These are phyloP conservation scores for Gastracanthus pulcherrimus DNA, from an alignment of 2,888 invertebrate species.

Conservation along the genomic window DNA sequence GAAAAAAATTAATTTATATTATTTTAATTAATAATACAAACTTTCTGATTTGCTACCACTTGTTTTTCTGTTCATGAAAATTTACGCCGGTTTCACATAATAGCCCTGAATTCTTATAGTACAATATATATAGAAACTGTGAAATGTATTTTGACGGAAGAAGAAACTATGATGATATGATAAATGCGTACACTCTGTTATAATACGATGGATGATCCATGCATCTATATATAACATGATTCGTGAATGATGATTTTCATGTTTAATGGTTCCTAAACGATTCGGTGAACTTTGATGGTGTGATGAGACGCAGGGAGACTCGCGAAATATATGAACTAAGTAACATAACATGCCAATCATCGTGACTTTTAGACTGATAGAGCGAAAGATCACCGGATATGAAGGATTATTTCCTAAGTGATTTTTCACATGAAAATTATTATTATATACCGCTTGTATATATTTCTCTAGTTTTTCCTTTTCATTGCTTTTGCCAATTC, in stretches of 20 bases:
- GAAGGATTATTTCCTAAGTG: constrained; percentile 55
- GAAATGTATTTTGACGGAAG: constrained; percentile 70
- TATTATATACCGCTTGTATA: not conserved
- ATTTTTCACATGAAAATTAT: not conserved
- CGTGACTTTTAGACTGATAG: constrained; percentile 40
- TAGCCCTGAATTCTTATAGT: constrained; percentile 68
- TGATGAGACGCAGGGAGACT: constrained; percentile 8
- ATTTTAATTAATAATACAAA: not conserved
- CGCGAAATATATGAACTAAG: constrained; percentile 33
- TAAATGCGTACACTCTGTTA: constrained; percentile 14
- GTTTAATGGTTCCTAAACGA: constrained; percentile 30
- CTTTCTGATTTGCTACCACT: not conserved
- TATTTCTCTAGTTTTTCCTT: not conserved
- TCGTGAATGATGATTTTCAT: constrained; percentile 41
- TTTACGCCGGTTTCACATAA: constrained; percentile 62
- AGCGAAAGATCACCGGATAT: constrained; percentile 11
- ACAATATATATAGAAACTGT: constrained; percentile 71
- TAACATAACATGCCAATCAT: constrained; percentile 54
- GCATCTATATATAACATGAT: constrained; percentile 45
- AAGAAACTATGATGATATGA: constrained; percentile 28
- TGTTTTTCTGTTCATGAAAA: not conserved
- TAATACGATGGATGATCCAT: constrained; percentile 54
- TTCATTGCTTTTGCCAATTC: not conserved
- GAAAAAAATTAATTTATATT: not conserved
- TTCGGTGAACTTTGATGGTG: constrained; percentile 34